Base-by-base conservation (phyloP, 2,797 vertebrate genomes). In the Parambassis ranga region DNA sequence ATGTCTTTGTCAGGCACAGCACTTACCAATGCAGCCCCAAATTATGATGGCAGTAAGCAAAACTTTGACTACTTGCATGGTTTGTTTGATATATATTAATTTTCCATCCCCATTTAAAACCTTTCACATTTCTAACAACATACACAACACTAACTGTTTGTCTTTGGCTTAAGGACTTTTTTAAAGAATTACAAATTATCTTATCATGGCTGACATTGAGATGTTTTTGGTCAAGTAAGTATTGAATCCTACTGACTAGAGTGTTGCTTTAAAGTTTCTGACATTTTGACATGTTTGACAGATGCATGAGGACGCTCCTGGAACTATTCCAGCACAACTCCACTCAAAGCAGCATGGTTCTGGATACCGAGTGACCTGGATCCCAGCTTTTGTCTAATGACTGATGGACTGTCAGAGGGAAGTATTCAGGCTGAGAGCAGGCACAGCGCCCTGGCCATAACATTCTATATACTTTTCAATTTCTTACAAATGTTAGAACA, bases 301-400 rank as follows among this genome's bases (percentile, higher is more conserved):
- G 55, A 61, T 64, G 51, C 15, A 10, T 33, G 6, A 44, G 14
- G 38, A 50, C 42, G 53, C 16, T 37, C 3, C 32, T 83, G 72
- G 78, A 75, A 36, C 23, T 3, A 13, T 33, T 79, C 79, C 77
- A 82, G 57, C 50, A 53, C 19, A 78, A 59, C 61, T 50, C 53
- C 27, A 68, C 42, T 55, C 10, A 11, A 41, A 28, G 60, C 62
- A 63, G 71, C 49, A 20, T 70, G 76, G 42, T 38, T 57, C 35
- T 23, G 46, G 59, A 59, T 3, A 37, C 49, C 26, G 41, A 42
- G 51, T 65, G 74, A 85, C 84, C 82, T 88, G 87, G 70, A 80
- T 74, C 59, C 27, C 47, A 27, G 14, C 28, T 56, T 27, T 24
- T 30, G 10, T 35, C 31, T 39, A 31, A 67, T 69, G 68, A 87